Percentiles rank a stretch among this genome's conserved stretches.
These are phyloP conservation scores for Gonocerus acuteangulatus DNA, from an alignment of 2,888 invertebrate genomes.

Conservation along the genomic window DNA sequence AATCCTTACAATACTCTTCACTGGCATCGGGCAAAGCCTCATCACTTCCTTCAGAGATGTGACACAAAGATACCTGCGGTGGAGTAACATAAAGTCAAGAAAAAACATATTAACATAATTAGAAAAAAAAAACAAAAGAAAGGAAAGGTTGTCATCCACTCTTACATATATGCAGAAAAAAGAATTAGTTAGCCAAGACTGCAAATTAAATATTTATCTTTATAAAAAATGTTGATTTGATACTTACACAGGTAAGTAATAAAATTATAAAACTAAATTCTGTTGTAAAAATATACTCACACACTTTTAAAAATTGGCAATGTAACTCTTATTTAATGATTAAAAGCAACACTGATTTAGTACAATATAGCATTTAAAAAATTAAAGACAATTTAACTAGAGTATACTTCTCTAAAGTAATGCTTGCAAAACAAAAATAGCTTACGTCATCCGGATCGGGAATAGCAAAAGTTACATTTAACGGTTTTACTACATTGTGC, in stretches of 20 bases:
- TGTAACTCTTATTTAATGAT: too few relatives aligned
- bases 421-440: neutral
- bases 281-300: too few relatives aligned
- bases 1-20: conserved; percentile 33
- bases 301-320: too few relatives aligned
- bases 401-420: neutral
- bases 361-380: too few relatives aligned
- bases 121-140: conserved; percentile 10
- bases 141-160: too few relatives aligned
- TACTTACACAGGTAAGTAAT: too few relatives aligned
- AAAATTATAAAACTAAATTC: too few relatives aligned
- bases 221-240: too few relatives aligned
- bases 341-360: too few relatives aligned
- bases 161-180: too few relatives aligned
- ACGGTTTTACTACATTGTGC: conserved; percentile 57
- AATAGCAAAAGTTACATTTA: conserved; percentile 82
- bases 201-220: conserved; percentile 7
- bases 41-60: conserved; percentile 34
- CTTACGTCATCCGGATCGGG: conserved; percentile 73
- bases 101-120: neutral
- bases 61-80: conserved; percentile 34
- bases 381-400: too few relatives aligned
- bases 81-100: conserved; percentile 27
- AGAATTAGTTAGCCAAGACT: conserved; percentile 20
- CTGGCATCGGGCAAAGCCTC: conserved; percentile 28